These are phyloP conservation scores for Mya arenaria DNA, from an alignment of 1,140 invertebrate species.

Conservation along the genomic window DNA sequence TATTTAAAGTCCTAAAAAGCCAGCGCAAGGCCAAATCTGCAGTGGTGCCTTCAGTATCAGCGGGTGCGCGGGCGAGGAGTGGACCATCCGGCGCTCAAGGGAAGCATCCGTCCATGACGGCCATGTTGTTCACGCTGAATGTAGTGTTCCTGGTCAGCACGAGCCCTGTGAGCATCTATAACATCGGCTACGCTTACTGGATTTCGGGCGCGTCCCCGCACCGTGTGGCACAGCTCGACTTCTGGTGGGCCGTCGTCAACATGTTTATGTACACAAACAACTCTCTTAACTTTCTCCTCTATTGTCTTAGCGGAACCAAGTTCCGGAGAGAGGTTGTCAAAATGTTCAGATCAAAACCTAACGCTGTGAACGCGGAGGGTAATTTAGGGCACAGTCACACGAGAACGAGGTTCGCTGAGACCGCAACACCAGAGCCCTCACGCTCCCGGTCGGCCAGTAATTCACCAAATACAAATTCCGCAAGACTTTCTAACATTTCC, in stretches of 20 bases:
- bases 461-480: too few species aligned
- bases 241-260: slow-evolving; percentile 53
- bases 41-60: neutral
- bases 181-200: slow-evolving; percentile 56
- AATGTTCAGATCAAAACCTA: too few species aligned
- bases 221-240: neutral
- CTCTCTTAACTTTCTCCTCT: slow-evolving; percentile 71
- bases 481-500: too few species aligned
- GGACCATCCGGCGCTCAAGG: too few species aligned
- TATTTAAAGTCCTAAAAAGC: slow-evolving; percentile 18
- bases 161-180: slow-evolving; percentile 61
- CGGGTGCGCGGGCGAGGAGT: neutral
- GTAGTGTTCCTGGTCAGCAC: slow-evolving; percentile 59
- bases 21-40: neutral
- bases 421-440: too few species aligned
- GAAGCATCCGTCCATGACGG: slow-evolving; percentile 62
- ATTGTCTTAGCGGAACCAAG: slow-evolving; percentile 65
- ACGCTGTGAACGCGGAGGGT: too few species aligned
- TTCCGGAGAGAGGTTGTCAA: slow-evolving; percentile 62
- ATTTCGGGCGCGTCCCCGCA: neutral
- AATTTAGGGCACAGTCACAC: too few species aligned
- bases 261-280: slow-evolving; percentile 70
- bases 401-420: too few species aligned
- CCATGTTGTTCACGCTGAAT: slow-evolving; percentile 57
- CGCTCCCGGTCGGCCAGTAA: too few species aligned